A percentile compares a stretch with the other conserved stretches of the same genome.
Conservation (phyloP, 2,113 vertebrate genomes). For the Cyprinus carpio region DNA sequence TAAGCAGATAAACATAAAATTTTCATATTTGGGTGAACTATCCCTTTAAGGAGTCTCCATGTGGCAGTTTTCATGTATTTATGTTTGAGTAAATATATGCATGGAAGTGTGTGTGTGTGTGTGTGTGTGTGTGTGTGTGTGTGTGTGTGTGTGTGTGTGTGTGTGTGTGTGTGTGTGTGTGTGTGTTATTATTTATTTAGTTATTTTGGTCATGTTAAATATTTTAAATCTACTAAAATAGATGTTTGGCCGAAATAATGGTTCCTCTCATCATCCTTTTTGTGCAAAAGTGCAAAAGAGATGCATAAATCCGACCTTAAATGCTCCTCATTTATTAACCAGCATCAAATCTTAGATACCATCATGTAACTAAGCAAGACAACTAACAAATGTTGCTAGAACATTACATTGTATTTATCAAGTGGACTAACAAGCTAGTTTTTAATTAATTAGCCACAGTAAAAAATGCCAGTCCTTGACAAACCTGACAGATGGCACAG, state of each 20-base stretch:
- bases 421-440: constrained; percentile 19
- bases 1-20: too few relatives aligned
- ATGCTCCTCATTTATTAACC: background rate
- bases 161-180: too few relatives aligned
- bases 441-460: constrained; percentile 29
- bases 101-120: background rate
- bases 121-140: too few relatives aligned
- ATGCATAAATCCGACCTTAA: too few relatives aligned
- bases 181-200: too few relatives aligned
- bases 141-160: too few relatives aligned
- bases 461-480: background rate
- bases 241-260: background rate
- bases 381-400: constrained; percentile 4
- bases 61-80: background rate
- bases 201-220: too few relatives aligned
- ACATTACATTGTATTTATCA: background rate
- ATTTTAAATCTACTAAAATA: background rate
- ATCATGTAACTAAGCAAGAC: background rate
- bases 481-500: constrained; percentile 34
- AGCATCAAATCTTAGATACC: background rate
- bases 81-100: background rate
- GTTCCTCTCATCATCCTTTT: background rate
- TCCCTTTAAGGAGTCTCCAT: background rate
- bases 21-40: too few relatives aligned
- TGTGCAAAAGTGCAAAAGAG: background rate